phyloP scores from a whole-genome alignment of 2,888 invertebrate genomes.

The Norana najaformis region DNA sequence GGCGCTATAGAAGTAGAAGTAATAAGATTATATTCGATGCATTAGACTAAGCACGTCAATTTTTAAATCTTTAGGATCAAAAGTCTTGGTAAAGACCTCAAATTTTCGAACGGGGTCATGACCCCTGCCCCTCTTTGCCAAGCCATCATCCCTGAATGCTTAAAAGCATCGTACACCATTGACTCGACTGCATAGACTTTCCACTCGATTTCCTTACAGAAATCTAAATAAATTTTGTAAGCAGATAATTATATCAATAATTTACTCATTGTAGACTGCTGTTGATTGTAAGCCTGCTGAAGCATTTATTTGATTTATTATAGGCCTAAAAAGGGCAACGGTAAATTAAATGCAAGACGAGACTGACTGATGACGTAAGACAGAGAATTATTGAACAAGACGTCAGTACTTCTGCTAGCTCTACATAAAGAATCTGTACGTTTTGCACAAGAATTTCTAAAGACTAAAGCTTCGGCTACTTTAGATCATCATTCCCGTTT shows the following conservation, averaged over 20 bases:
- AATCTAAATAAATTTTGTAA: not conserved
- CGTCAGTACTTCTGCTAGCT: not conserved
- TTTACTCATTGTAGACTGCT: not conserved
- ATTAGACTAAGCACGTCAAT: too few relatives aligned
- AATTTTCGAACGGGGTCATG: too few relatives aligned
- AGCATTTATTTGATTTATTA: not conserved
- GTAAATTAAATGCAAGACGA: not conserved
- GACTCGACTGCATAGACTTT: too few relatives aligned
- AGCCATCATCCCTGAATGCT: too few relatives aligned
- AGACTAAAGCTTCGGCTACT: not conserved
- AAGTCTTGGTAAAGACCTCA: too few relatives aligned
- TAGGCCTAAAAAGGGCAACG: not conserved
- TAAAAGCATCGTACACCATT: too few relatives aligned
- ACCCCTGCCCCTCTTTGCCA: too few relatives aligned
- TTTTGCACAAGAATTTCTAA: not conserved
- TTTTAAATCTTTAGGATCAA: too few relatives aligned
- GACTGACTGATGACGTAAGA: not conserved
- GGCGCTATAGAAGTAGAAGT: too few relatives aligned
- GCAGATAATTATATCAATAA: not conserved
- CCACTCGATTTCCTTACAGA: too few relatives aligned
- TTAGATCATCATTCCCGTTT: not conserved
- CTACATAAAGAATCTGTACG: not conserved
- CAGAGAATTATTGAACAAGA: not conserved
- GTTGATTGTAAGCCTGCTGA: not conserved
- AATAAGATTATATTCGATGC: too few relatives aligned